Percentiles rank a stretch among this genome's conserved stretches.
Evolutionary conservation across 1,140 invertebrate genomes (phyloP).

Genomic region (Brachionus manjavacas): DNA sequence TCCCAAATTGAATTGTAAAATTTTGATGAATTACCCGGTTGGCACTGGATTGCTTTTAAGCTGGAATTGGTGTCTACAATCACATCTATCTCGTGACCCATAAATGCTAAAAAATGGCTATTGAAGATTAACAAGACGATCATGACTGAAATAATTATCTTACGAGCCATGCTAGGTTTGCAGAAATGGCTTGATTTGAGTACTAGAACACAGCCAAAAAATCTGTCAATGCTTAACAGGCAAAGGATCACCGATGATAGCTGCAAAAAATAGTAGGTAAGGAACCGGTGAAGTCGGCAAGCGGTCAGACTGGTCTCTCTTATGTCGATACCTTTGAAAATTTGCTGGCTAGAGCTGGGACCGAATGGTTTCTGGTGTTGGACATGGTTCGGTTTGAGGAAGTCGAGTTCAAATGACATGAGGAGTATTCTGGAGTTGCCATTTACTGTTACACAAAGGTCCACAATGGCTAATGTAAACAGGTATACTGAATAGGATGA

Average conservation of each 20-base stretch:
- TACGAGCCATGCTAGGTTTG: conserved; percentile 24
- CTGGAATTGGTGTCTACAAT: neutral
- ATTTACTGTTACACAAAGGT: neutral
- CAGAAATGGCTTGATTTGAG: conserved; percentile 15
- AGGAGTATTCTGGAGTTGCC: conserved; percentile 26
- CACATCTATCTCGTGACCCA: neutral
- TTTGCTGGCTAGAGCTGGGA: neutral
- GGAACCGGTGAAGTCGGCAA: conserved; percentile 10
- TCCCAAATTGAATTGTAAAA: neutral
- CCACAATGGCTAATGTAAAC: conserved; percentile 9
- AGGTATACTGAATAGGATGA: conserved; percentile 38
- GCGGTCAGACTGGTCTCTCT: neutral
- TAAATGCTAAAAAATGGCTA: conserved; percentile 11
- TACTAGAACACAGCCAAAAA: conserved; percentile 34
- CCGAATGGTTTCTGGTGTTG: neutral
- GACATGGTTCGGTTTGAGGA: neutral
- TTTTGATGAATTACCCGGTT: neutral
- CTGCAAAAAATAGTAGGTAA: conserved; percentile 36
- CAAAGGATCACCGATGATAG: conserved; percentile 18
- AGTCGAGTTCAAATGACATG: conserved; percentile 2
- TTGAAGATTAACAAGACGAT: neutral
- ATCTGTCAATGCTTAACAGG: conserved; percentile 22
- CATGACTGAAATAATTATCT: conserved; percentile 6
- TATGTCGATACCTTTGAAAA: conserved; percentile 30
- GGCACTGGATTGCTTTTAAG: neutral